A percentile compares a stretch with the other conserved stretches of the same genome.
phyloP scores from a whole-genome alignment of 2,888 invertebrate species.

The Melikaiella ostensackeni region DNA sequence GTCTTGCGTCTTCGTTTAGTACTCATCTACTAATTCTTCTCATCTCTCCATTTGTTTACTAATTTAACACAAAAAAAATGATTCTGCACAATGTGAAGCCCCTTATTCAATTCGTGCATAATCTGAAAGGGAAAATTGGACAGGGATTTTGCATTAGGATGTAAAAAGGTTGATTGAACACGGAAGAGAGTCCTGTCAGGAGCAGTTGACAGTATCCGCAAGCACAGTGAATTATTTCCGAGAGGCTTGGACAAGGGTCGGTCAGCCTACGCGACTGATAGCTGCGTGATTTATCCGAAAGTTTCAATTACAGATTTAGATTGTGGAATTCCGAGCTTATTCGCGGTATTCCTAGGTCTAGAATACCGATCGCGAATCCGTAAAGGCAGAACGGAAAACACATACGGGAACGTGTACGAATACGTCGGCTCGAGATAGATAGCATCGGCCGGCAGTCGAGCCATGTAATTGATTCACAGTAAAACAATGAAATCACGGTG shows the following conservation, averaged over 20 bases:
- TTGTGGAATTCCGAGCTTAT: slow-evolving; percentile 62
- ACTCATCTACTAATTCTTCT: too few species aligned
- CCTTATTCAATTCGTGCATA: neutral
- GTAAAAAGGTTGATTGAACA: neutral
- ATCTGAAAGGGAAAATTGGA: neutral
- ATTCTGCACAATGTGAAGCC: too few species aligned
- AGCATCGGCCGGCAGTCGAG: slow-evolving; percentile 70
- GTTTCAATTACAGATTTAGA: slow-evolving; percentile 64
- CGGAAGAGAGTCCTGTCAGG: neutral
- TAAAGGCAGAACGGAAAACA: slow-evolving; percentile 57
- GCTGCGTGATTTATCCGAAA: slow-evolving; percentile 61
- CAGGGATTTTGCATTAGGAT: neutral
- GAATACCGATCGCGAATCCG: slow-evolving; percentile 29
- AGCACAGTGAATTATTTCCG: neutral
- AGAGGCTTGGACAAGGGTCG: neutral
- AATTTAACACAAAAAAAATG: too few species aligned
- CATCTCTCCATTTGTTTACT: too few species aligned
- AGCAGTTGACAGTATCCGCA: neutral
- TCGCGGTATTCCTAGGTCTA: slow-evolving; percentile 50
- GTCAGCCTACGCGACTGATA: slow-evolving; percentile 6
- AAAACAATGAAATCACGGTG: slow-evolving; percentile 70
- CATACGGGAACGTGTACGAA: slow-evolving; percentile 54
- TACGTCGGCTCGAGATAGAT: slow-evolving; percentile 64
- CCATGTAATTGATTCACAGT: slow-evolving; percentile 74
- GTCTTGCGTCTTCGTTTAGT: too few species aligned